Evolutionary conservation across 2,797 vertebrate species (phyloP), one percentile per base, ranked within the genome.

Genomic region (Manis crassicaudata): DNA sequence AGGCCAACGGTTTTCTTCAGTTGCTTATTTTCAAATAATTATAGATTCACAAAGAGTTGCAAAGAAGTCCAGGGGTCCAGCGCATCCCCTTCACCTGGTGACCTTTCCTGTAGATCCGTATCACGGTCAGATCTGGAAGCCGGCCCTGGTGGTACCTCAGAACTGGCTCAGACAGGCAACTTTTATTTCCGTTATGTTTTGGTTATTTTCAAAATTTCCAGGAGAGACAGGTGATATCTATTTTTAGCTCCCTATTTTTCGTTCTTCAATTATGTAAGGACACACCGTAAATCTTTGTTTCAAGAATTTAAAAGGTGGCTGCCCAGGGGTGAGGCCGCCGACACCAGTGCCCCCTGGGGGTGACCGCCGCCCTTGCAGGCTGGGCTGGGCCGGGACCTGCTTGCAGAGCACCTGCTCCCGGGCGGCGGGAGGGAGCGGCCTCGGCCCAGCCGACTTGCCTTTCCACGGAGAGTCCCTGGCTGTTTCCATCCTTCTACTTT

Each of bases 111-210:
- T 17, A 32, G 43, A 27, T 8, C 3, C n/a, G 7, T 25, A 52
- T 27, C 43, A 27, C 37, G 2, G 6, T 37, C 3, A 2, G 6
- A 10, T 32, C 79, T 35, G 1, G 86, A 37, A 18, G 35, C 37
- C 3, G 32, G 13, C 67, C 32, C 2, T 2, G 62, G 17, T 23
- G 27, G 46, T 21, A 2, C 27, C 54, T 14, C 68, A 50, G 10
- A 20, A 16, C n/a, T 2, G 1, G 62, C 4, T n/a, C 27, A 17
- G 8, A 25, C 0, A 46, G 2, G 13, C 1, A 29, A 20, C 35
- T 79, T 70, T 14, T 7, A 7, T 27, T 80, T 60, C 29, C 37
- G 18, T 32, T 32, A 6, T 32, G 2, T 50, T 79, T 50, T 52
- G 29, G 16, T 43, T 32, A 32, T 56, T 54, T 23, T 76, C 3